Evolutionary conservation across 2,888 invertebrate species (phyloP).

Genomic region (Zele albiditarsus): DNA sequence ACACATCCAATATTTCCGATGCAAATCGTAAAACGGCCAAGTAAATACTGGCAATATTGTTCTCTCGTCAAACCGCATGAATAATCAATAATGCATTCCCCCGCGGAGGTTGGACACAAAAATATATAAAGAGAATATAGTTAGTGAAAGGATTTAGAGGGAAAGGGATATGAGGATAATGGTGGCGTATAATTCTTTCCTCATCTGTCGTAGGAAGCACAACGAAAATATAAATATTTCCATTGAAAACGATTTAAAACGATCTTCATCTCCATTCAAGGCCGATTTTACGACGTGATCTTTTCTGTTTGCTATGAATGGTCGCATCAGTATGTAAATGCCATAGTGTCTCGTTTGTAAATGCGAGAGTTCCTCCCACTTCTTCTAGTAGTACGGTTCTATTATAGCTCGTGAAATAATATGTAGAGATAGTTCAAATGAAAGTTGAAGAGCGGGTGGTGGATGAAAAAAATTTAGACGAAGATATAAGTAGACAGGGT

Average conservation of each 20-base stretch:
- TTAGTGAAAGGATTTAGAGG: conserved; percentile 24
- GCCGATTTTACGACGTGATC: conserved; percentile 10
- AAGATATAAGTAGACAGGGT: conserved; percentile 2
- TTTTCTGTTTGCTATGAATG: conserved; percentile 37
- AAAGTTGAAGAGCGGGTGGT: conserved; percentile 9
- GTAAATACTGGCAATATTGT: conserved; percentile 62
- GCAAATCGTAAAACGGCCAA: conserved; percentile 53
- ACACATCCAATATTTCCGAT: neutral
- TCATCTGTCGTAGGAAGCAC: conserved; percentile 19
- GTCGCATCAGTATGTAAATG: conserved; percentile 14
- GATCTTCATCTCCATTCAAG: conserved; percentile 25
- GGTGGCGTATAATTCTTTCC: conserved; percentile 3
- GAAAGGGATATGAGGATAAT: neutral
- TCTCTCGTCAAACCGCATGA: conserved; percentile 69
- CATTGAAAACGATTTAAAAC: conserved; percentile 36
- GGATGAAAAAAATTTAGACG: neutral
- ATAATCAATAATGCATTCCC: conserved; percentile 66
- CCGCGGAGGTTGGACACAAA: conserved; percentile 27
- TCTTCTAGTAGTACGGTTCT: neutral
- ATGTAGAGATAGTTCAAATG: neutral
- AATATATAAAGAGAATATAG: conserved; percentile 13
- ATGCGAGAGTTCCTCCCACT: conserved; percentile 46
- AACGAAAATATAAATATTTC: conserved; percentile 38
- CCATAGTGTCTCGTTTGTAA: conserved; percentile 56
- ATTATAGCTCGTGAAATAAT: neutral